phyloP scores from a whole-genome alignment of 2,113 vertebrate species.

The Vidua chalybeata region DNA sequence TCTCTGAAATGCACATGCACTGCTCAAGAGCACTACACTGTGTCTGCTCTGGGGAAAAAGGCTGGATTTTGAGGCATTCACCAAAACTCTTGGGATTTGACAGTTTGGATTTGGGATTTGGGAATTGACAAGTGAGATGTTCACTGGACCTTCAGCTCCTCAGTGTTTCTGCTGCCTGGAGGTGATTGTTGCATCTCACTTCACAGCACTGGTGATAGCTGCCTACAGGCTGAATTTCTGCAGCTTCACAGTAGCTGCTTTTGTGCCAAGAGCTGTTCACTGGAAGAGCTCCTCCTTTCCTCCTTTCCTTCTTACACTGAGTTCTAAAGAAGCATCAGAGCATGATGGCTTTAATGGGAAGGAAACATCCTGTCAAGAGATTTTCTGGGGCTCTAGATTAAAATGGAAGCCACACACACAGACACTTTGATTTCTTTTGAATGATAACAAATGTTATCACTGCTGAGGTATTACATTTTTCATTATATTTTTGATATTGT shows the following conservation, averaged over 20 bases:
- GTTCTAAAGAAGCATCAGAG: background rate
- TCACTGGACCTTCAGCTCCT: background rate
- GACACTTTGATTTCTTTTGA: background rate
- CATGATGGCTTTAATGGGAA: background rate
- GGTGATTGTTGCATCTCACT: background rate
- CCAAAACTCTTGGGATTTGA: too few relatives aligned
- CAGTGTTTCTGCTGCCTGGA: background rate
- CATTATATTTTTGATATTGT: background rate
- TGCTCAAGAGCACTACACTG: accelerated
- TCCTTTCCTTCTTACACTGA: background rate
- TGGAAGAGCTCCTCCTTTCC: background rate
- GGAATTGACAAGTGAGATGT: background rate
- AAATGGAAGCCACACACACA: background rate
- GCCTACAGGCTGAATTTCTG: background rate
- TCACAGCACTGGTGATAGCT: background rate
- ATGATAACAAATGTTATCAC: background rate
- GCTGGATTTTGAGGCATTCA: background rate
- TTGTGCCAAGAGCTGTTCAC: background rate
- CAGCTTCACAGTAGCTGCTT: background rate
- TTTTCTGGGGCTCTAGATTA: background rate
- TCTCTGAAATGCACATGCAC: background rate
- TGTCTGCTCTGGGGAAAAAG: background rate
- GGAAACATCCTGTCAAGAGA: background rate
- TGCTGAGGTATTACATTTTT: background rate
- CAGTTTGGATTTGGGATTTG: too few relatives aligned